phyloP scores from a whole-genome alignment of 2,113 vertebrate genomes.

The Myocastor coypus region DNA sequence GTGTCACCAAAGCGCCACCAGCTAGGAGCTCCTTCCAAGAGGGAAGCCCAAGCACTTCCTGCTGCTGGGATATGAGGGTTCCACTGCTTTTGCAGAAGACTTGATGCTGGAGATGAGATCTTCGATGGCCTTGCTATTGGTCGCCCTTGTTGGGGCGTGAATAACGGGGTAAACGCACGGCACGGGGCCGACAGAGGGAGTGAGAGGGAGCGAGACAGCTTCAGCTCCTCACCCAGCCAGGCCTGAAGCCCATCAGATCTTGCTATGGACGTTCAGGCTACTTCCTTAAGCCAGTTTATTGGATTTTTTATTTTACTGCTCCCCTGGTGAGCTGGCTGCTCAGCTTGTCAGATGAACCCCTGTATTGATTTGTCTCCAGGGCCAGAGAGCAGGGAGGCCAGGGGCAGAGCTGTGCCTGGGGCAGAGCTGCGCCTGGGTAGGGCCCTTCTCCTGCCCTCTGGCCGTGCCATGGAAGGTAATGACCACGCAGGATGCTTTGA shows the following conservation, averaged over 20 bases:
- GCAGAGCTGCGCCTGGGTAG: neutral
- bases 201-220: neutral
- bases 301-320: neutral
- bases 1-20: neutral
- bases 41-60: neutral
- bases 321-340: neutral
- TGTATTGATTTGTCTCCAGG: neutral
- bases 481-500: neutral
- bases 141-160: neutral
- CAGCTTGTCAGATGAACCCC: neutral
- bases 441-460: too few species aligned
- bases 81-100: neutral
- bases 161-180: neutral
- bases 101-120: neutral
- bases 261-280: neutral
- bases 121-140: neutral
- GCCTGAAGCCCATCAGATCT: neutral
- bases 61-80: neutral
- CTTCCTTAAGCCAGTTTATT: neutral
- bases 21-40: neutral
- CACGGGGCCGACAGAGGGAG: neutral
- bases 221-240: neutral
- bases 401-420: too few species aligned
- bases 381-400: neutral
- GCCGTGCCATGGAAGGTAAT: neutral